Conservation (phyloP, 2,113 vertebrate genomes). For the Sceloporus tristichus region DNA sequence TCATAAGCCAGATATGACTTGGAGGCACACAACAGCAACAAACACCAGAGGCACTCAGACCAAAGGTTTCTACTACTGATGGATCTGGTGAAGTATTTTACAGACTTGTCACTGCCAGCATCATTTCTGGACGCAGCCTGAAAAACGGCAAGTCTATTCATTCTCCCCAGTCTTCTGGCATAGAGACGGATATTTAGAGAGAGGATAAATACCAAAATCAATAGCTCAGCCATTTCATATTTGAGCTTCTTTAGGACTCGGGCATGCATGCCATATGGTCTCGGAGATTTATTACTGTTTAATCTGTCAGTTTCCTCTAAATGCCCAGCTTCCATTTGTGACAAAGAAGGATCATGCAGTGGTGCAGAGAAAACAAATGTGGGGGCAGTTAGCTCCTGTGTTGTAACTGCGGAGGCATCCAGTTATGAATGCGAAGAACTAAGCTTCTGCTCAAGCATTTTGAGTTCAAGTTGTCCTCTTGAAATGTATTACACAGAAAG, state of each 20-base stretch:
- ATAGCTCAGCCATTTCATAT: constrained; percentile 2
- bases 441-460: constrained; percentile 35
- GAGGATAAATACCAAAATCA: constrained; percentile 26
- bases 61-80: background rate
- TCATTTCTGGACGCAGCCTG: background rate
- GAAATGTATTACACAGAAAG: background rate
- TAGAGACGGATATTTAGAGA: constrained; percentile 4
- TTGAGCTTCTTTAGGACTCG: background rate
- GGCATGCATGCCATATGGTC: constrained; percentile 6
- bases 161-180: constrained; percentile 6
- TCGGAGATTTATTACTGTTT: constrained; percentile 23
- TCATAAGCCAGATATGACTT: no score
- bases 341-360: constrained; percentile 10
- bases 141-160: background rate
- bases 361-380: constrained; percentile 18
- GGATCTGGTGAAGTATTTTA: background rate
- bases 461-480: constrained; percentile 25
- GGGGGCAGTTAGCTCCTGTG: background rate
- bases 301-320: constrained; percentile 34
- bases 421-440: constrained; percentile 1
- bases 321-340: constrained; percentile 23
- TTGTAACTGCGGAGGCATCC: background rate
- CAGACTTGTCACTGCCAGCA: background rate
- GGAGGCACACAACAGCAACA: no score
- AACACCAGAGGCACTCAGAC: background rate